Conservation (phyloP, 2,888 invertebrate genomes). For the Hipparchia semele region DNA sequence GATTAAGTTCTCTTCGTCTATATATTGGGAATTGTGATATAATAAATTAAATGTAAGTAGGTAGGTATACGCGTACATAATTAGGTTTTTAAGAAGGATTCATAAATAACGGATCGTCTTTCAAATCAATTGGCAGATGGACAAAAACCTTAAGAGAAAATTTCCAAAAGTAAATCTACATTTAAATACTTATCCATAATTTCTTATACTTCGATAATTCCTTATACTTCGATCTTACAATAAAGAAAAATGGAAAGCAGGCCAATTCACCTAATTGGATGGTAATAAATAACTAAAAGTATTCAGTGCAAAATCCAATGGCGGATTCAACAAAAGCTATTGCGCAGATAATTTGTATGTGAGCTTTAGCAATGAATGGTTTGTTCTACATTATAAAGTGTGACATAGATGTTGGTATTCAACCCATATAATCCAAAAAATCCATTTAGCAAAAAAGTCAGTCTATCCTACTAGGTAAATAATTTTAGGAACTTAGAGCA, state of each 20-base stretch:
- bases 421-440: slow-evolving; percentile 42
- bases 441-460: slow-evolving; percentile 49
- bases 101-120: too few species aligned
- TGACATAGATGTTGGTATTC: slow-evolving; percentile 29
- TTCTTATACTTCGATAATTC: neutral
- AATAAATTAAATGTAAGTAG: too few species aligned
- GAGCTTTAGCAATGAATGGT: slow-evolving; percentile 23
- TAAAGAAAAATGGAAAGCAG: slow-evolving; percentile 12
- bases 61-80: neutral
- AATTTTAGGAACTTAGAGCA: too few species aligned
- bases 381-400: slow-evolving; percentile 29
- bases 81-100: neutral
- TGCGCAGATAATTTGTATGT: neutral
- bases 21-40: too few species aligned
- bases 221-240: neutral
- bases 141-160: too few species aligned
- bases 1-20: slow-evolving; percentile 17
- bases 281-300: slow-evolving; percentile 8
- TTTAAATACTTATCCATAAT: neutral
- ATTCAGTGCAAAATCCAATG: slow-evolving; percentile 21
- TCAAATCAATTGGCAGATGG: too few species aligned
- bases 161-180: too few species aligned
- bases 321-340: slow-evolving; percentile 16
- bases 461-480: slow-evolving; percentile 37
- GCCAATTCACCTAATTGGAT: neutral